These are phyloP conservation scores for Brachypteracias leptosomus DNA, from an alignment of 2,113 vertebrate genomes.

Conservation along the genomic window DNA sequence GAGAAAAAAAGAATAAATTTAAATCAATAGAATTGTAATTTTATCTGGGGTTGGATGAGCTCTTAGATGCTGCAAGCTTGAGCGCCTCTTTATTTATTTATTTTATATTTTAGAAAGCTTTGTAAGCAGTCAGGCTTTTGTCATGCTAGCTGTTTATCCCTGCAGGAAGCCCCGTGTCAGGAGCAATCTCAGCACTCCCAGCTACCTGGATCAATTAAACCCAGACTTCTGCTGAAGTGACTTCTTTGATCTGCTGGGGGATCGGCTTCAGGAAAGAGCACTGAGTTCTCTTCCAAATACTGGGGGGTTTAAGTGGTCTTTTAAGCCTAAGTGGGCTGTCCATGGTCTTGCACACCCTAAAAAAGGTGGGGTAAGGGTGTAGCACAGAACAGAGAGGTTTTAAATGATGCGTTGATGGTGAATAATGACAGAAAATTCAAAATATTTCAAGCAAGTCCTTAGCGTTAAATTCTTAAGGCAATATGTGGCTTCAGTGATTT, in stretches of 20 bases:
- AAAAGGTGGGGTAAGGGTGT: background rate
- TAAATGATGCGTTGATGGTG: background rate
- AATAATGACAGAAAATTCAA: background rate
- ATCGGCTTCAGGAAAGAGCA: background rate
- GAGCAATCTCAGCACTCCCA: background rate
- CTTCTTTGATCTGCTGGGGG: background rate
- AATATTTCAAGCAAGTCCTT: background rate
- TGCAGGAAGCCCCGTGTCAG: background rate
- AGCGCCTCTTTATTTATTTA: slow-evolving; percentile 12
- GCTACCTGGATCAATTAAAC: background rate
- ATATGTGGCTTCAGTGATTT: background rate
- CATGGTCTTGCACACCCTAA: background rate
- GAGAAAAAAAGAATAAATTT: background rate
- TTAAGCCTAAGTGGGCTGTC: background rate
- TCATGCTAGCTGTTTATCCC: background rate
- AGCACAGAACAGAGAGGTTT: background rate
- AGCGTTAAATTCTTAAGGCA: background rate
- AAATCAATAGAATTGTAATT: slow-evolving; percentile 1
- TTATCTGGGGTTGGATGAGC: background rate
- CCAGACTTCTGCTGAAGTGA: background rate
- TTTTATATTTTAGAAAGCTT: background rate
- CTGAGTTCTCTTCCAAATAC: background rate
- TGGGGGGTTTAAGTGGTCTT: background rate
- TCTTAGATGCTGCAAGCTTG: background rate
- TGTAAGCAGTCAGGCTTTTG: background rate